phyloP scores from a whole-genome alignment of 2,113 vertebrate genomes.

The Dipodomys merriami region DNA sequence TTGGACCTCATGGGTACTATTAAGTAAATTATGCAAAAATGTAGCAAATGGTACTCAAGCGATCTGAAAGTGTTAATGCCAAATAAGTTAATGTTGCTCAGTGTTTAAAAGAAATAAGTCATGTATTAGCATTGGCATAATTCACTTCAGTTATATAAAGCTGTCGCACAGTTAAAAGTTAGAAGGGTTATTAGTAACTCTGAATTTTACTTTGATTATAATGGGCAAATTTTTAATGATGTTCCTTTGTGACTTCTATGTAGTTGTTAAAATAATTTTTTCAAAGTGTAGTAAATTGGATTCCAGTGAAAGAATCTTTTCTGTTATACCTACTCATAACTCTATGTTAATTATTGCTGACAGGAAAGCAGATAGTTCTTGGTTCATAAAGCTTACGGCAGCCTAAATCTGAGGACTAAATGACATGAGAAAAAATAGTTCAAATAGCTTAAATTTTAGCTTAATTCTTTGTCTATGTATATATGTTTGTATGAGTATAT shows the following conservation, averaged over 20 bases:
- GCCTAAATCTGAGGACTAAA: neutral
- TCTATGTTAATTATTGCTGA: neutral
- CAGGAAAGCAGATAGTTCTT: neutral
- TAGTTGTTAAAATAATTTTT: neutral
- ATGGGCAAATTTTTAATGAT: neutral
- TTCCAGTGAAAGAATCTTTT: neutral
- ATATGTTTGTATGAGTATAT: too few species aligned
- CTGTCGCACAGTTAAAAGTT: conserved; percentile 54
- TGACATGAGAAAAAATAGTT: neutral
- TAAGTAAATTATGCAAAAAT: conserved; percentile 71
- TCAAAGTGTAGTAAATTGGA: conserved; percentile 6
- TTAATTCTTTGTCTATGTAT: too few species aligned
- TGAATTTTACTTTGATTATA: conserved; percentile 19
- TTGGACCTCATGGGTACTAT: conserved; percentile 46
- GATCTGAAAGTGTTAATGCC: conserved; percentile 67
- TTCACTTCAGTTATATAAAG: conserved; percentile 47
- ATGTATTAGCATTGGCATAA: neutral
- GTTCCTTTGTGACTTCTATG: neutral
- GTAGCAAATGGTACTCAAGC: conserved; percentile 61
- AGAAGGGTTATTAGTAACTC: neutral
- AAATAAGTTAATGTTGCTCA: conserved; percentile 53
- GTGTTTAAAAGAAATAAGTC: conserved; percentile 52
- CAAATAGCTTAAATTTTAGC: neutral
- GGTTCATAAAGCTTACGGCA: neutral
- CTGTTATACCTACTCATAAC: neutral